Percentiles rank a stretch among this genome's conserved stretches.
phyloP scores from a whole-genome alignment of 2,797 vertebrate genomes.

The Pangasius larnaudii region DNA sequence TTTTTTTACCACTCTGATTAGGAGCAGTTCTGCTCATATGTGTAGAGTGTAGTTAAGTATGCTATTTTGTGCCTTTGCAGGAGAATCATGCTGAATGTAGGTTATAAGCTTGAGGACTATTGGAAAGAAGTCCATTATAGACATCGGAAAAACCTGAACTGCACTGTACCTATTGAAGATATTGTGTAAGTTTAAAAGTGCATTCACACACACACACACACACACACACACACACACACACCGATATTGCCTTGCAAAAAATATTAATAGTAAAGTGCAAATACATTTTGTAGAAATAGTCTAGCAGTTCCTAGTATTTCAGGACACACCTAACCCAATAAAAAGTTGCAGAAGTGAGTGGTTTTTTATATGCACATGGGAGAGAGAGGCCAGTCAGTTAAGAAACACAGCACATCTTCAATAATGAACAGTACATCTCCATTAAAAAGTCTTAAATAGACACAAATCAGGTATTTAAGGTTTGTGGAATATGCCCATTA shows the following conservation, averaged over 20 bases:
- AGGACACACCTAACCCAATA: background rate
- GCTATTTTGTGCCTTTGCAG: constrained; percentile 64
- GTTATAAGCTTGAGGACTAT: constrained; percentile 89
- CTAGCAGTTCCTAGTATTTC: background rate
- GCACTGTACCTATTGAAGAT: constrained; percentile 76
- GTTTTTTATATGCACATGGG: no score
- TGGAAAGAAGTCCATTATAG: constrained; percentile 85
- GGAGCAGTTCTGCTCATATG: background rate
- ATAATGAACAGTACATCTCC: background rate
- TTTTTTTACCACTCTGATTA: background rate
- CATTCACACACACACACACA: background rate
- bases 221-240: background rate
- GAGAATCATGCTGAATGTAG: constrained; percentile 82
- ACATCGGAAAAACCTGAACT: constrained; percentile 69
- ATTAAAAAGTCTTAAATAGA: background rate
- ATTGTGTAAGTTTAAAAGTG: constrained; percentile 66
- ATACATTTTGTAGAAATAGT: background rate
- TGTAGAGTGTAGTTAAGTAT: background rate
- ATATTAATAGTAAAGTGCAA: background rate
- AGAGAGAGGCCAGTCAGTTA: no score
- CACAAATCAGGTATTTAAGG: background rate
- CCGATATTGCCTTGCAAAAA: background rate
- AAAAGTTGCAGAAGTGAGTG: background rate
- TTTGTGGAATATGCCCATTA: background rate
- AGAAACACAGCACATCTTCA: background rate